phyloP scores from a whole-genome alignment of 2,113 vertebrate genomes.

The Erythrolamprus reginae region DNA sequence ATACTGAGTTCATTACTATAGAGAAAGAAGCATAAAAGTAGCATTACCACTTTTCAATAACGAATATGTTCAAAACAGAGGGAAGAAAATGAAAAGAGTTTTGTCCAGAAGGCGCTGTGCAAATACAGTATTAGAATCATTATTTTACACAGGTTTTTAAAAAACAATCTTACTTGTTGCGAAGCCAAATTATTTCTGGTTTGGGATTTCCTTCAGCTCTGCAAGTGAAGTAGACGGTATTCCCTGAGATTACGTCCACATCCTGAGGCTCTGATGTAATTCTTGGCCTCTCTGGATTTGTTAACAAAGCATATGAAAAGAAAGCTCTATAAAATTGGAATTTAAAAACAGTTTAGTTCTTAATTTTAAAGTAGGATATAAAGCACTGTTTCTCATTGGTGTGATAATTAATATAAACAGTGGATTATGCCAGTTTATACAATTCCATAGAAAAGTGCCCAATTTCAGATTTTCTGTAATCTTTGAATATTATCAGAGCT shows the following conservation, averaged over 20 bases:
- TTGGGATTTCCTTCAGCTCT: slow-evolving; percentile 97
- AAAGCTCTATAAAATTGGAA: slow-evolving; percentile 23
- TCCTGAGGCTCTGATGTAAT: slow-evolving; percentile 97
- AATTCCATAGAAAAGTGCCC: not conserved
- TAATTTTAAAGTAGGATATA: not conserved
- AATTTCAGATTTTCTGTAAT: not conserved
- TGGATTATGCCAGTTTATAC: not conserved
- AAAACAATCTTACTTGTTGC: slow-evolving; percentile 86
- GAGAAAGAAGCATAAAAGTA: slow-evolving; percentile 31
- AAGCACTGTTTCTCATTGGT: slow-evolving; percentile 16
- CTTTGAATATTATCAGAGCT: not conserved
- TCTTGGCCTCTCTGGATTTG: slow-evolving; percentile 84
- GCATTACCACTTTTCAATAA: slow-evolving; percentile 24
- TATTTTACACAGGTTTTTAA: not conserved
- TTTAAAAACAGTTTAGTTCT: not conserved
- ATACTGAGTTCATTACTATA: slow-evolving; percentile 88
- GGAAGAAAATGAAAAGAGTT: not conserved
- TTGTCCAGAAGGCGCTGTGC: not conserved
- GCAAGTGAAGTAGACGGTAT: slow-evolving; percentile 98
- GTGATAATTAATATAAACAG: not conserved
- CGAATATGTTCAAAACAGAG: slow-evolving; percentile 26
- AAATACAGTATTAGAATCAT: not conserved
- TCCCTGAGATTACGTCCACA: slow-evolving; percentile 92
- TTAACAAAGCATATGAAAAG: slow-evolving; percentile 37
- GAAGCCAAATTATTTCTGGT: slow-evolving; percentile 98